Evolutionary conservation across 1,140 invertebrate species (phyloP).

Genomic region (Pachyrhynchus sulphureomaculatus): DNA sequence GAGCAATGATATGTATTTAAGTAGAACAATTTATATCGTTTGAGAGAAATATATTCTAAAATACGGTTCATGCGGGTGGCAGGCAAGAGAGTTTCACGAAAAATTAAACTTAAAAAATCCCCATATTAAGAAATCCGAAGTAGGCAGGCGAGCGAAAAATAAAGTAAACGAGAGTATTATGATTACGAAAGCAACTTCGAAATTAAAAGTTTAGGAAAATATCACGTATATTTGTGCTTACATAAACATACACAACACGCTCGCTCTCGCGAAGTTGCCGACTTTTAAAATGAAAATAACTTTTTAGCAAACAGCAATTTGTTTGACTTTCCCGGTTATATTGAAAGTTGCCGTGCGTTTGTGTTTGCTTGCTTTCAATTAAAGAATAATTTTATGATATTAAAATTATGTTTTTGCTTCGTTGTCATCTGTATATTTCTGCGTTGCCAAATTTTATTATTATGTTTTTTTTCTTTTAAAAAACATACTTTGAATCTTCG

Average conservation of each 20-base stretch:
- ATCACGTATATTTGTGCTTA: constrained; percentile 10
- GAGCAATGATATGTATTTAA: too few species aligned
- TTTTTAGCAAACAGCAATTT: constrained; percentile 18
- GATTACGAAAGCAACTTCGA: constrained; percentile 18
- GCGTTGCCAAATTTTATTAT: too few species aligned
- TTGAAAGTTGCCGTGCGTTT: background rate
- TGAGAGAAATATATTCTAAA: too few species aligned
- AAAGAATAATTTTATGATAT: constrained; percentile 9
- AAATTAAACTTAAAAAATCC: constrained; percentile 13
- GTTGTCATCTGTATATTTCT: too few species aligned
- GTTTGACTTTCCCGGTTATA: constrained; percentile 14
- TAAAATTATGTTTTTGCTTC: background rate
- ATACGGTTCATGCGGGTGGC: too few species aligned
- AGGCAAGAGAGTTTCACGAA: background rate
- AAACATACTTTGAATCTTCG: too few species aligned
- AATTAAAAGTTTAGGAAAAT: constrained; percentile 27
- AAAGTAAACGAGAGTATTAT: constrained; percentile 15
- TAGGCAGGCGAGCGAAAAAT: background rate
- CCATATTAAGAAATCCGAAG: background rate
- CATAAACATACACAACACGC: constrained; percentile 19
- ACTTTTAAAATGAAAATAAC: constrained; percentile 23
- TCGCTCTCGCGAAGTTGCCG: constrained; percentile 1
- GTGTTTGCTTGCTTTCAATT: constrained; percentile 7
- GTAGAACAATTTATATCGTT: too few species aligned
- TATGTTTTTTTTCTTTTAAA: too few species aligned